These are phyloP conservation scores for Melitaea cinxia DNA, from an alignment of 1,140 invertebrate genomes.

Conservation along the genomic window DNA sequence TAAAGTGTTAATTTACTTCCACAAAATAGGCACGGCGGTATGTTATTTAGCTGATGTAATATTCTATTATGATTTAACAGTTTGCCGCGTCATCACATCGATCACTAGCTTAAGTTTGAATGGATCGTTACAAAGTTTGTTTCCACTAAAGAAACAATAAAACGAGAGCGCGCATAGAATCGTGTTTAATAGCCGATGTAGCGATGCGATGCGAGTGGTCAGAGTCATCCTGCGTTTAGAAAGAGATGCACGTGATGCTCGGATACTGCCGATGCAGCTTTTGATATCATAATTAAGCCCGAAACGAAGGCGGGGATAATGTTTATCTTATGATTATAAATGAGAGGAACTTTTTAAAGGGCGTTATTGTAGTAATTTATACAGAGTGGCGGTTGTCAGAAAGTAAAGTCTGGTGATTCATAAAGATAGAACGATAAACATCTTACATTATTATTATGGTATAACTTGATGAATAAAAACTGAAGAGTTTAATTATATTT, in stretches of 20 bases:
- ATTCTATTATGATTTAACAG: conserved; percentile 25
- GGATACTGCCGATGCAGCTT: conserved; percentile 58
- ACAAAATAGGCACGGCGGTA: neutral
- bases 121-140: conserved; percentile 54
- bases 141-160: conserved; percentile 43
- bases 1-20: conserved; percentile 1
- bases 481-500: neutral
- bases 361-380: conserved; percentile 8
- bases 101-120: conserved; percentile 44
- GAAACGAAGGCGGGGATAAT: conserved; percentile 55
- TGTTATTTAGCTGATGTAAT: conserved; percentile 20
- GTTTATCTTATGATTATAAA: conserved; percentile 54
- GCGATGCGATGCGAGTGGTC: conserved; percentile 52
- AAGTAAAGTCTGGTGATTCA: too few species aligned
- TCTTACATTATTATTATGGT: too few species aligned
- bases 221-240: conserved; percentile 52
- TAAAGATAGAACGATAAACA: too few species aligned
- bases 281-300: conserved; percentile 78
- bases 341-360: conserved; percentile 20
- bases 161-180: conserved; percentile 77
- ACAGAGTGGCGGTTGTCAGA: neutral
- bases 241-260: conserved; percentile 54
- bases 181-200: conserved; percentile 74
- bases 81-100: conserved; percentile 55
- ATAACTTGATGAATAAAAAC: too few species aligned